Evolutionary conservation across 2,888 invertebrate genomes (phyloP), one percentile per base, ranked within the genome.

Genomic region (Drosophila infuscata): DNA sequence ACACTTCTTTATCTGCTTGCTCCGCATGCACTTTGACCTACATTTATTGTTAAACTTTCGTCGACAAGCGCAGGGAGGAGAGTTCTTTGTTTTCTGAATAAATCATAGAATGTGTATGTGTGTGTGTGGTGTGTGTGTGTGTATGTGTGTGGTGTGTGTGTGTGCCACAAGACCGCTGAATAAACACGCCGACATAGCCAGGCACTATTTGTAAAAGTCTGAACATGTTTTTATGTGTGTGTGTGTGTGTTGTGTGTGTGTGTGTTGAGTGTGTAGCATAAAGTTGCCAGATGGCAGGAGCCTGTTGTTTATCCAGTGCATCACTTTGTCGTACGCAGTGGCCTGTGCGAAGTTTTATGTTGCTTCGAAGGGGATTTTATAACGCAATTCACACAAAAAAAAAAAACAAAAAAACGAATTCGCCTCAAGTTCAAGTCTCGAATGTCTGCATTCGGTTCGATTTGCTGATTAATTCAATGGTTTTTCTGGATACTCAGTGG

Each of bases 41-140:
- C 64, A 78, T 81, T 71, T 76, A 51, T 15, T 41, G 76, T 54
- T 58, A 49, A 43, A 53, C 56, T 30, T 30, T 33, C 51, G 51
- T 20, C 25, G 29, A 33, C 17, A 15, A 36, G 58, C 57, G 59
- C 38, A 17, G 30, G 38, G 30, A 36, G 8, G 30, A 43, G 63
- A 57, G 64, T 74, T 70, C 70, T 70, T 82, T 83, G 67, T 82
- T 69, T 62, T 76, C 77, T 89, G 77, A 88, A 85, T 88, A 89
- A 89, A 88, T 85, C 88, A 89, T 85, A 73, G 71, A 81, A 80
- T 74, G 74, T 75, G 77, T 75, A 70, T 41, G n/a, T 38, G 17
- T 36, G 36, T 76, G 76, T 76, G 76, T 75, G 29, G 17, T 36
- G 36, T 76, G 76, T 74, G 76, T 76, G 48, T 17, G 36, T 36